A percentile compares a stretch with the other conserved stretches of the same genome.
Conservation (phyloP, 1,140 invertebrate genomes). For the Tribolium madens region DNA sequence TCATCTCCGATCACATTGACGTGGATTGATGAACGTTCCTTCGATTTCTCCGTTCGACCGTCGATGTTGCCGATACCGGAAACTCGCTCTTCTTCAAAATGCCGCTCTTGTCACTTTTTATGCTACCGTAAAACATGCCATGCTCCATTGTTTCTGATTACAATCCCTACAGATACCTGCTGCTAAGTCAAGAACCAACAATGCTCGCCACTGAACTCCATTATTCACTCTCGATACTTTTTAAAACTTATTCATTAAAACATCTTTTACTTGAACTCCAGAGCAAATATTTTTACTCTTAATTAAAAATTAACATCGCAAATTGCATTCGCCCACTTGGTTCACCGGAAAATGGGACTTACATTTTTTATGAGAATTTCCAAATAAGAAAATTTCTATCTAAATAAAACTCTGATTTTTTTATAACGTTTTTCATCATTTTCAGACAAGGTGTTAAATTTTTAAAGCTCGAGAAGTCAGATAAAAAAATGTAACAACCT, state of each 20-base stretch:
- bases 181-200: slow-evolving; percentile 15
- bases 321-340: slow-evolving; percentile 3
- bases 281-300: slow-evolving; percentile 9
- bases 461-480: not conserved
- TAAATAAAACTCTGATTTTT: not conserved
- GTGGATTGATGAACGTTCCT: slow-evolving; percentile 60
- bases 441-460: not conserved
- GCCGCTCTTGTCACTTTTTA: slow-evolving; percentile 44
- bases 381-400: not conserved
- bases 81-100: slow-evolving; percentile 44
- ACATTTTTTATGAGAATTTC: slow-evolving; percentile 1
- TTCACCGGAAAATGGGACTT: slow-evolving; percentile 13
- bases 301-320: slow-evolving; percentile 18
- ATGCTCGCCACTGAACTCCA: not conserved
- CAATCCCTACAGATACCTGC: slow-evolving; percentile 22
- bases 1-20: slow-evolving; percentile 59
- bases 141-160: slow-evolving; percentile 43
- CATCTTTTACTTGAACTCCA: not conserved
- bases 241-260: slow-evolving; percentile 15
- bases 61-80: slow-evolving; percentile 49
- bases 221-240: slow-evolving; percentile 16
- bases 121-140: slow-evolving; percentile 35
- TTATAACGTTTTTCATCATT: not conserved
- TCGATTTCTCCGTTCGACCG: slow-evolving; percentile 53
- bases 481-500: not conserved